Evolutionary conservation across 2,113 vertebrate species (phyloP).

Genomic region (Dendropsophus ebraccatus): DNA sequence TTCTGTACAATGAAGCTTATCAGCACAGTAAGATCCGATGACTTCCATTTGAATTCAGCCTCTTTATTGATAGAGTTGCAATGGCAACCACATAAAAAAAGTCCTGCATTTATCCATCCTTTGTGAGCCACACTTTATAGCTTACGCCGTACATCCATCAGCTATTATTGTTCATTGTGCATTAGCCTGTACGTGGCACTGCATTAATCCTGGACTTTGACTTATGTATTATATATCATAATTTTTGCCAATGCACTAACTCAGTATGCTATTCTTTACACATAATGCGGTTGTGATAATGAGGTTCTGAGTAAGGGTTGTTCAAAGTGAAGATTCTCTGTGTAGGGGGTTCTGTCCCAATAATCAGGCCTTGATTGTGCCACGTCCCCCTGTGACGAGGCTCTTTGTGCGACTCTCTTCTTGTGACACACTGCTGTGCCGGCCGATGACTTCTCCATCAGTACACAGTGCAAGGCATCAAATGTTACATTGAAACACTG

Average conservation of each 20-base stretch:
- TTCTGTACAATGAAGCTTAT: neutral
- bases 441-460: constrained; percentile 55
- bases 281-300: constrained; percentile 57
- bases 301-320: constrained; percentile 55
- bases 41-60: neutral
- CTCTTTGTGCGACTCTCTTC: constrained; percentile 56
- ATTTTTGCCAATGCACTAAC: constrained; percentile 54
- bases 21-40: neutral
- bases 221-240: constrained; percentile 56
- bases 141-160: constrained; percentile 13
- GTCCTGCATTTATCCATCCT: constrained; percentile 1
- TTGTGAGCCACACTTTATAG: constrained; percentile 21
- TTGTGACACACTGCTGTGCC: constrained; percentile 54
- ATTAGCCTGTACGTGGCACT: constrained; percentile 36
- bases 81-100: constrained; percentile 1
- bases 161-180: constrained; percentile 47
- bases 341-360: constrained; percentile 58
- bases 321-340: constrained; percentile 58
- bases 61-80: constrained; percentile 24
- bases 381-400: constrained; percentile 44
- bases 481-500: constrained; percentile 57
- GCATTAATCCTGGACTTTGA: constrained; percentile 55
- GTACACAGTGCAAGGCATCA: constrained; percentile 53
- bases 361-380: constrained; percentile 58
- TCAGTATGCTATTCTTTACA: constrained; percentile 59